These are phyloP conservation scores for Palythoa heliodiscus DNA, from an alignment of 92 coral and sea anemone genomes.

Conservation along the genomic window DNA sequence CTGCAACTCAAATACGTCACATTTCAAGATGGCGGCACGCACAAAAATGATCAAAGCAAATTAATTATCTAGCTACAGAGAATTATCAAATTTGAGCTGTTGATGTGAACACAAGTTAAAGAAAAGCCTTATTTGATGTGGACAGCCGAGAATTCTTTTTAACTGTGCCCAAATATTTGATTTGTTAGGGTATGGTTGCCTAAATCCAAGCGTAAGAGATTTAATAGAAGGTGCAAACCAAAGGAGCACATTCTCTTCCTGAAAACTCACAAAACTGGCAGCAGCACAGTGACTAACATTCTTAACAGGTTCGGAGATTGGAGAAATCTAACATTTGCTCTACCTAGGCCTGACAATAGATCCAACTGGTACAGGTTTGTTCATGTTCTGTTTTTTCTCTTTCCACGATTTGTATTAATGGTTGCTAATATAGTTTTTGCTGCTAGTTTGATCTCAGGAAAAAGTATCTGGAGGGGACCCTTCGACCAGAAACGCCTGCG, in stretches of 20 bases:
- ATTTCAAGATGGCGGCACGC: too few species aligned
- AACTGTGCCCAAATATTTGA: background rate
- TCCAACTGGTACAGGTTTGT: background rate
- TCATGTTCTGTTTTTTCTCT: background rate
- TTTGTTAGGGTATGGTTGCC: background rate
- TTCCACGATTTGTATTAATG: background rate
- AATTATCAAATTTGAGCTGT: too few species aligned
- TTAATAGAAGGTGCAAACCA: background rate
- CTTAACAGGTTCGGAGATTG: background rate
- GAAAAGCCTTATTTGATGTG: too few species aligned
- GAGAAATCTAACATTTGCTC: conserved; percentile 1
- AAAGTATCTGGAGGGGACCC: too few species aligned
- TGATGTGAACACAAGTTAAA: too few species aligned
- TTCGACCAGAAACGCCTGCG: too few species aligned
- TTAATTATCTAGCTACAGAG: too few species aligned
- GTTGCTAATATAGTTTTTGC: background rate
- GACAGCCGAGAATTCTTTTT: too few species aligned
- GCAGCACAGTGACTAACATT: conserved; percentile 5
- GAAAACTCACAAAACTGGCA: background rate
- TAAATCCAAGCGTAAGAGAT: background rate
- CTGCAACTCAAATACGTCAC: too few species aligned
- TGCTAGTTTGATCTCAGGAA: too few species aligned
- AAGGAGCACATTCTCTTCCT: background rate
- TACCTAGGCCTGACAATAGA: background rate
- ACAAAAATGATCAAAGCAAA: too few species aligned